These are phyloP conservation scores for Gastracanthus pulcherrimus DNA, from an alignment of 2,888 invertebrate species.

Conservation along the genomic window DNA sequence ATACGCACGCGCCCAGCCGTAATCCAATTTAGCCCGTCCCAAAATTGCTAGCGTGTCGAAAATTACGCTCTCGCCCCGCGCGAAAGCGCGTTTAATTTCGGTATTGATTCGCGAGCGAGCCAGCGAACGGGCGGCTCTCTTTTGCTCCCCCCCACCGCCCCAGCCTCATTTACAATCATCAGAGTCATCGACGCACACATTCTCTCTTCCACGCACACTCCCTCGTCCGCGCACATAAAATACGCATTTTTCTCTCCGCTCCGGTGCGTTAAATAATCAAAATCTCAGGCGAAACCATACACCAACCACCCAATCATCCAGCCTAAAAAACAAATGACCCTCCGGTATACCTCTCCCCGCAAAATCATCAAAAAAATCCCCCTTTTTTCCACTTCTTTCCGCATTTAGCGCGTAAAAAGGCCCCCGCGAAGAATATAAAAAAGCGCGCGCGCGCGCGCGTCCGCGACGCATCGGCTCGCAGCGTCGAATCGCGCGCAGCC, in stretches of 20 bases:
- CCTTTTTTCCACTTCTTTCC: neutral
- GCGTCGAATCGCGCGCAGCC: neutral
- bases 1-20: neutral
- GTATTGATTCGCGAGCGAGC: slow-evolving; percentile 48
- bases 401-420: neutral
- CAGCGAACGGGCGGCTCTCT: slow-evolving; percentile 27
- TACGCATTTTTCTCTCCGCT: slow-evolving; percentile 25
- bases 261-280: neutral
- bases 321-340: too few relatives aligned
- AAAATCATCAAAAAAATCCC: neutral
- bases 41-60: slow-evolving; percentile 35
- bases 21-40: slow-evolving; percentile 32
- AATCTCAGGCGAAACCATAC: neutral
- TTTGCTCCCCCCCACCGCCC: slow-evolving; percentile 4
- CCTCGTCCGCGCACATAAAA: too few relatives aligned
- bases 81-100: slow-evolving; percentile 55
- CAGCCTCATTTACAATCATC: slow-evolving; percentile 48
- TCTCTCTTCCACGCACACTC: neutral
- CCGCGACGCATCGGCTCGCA: neutral
- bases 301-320: neutral
- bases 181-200: slow-evolving; percentile 42
- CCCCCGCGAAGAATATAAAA: neutral
- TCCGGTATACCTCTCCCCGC: neutral
- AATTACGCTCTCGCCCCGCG: slow-evolving; percentile 32
- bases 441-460: neutral